Evolutionary conservation across 2,797 vertebrate genomes (phyloP), one percentile per base, ranked within the genome.

Genomic region (Macrochelys suwanniensis): DNA sequence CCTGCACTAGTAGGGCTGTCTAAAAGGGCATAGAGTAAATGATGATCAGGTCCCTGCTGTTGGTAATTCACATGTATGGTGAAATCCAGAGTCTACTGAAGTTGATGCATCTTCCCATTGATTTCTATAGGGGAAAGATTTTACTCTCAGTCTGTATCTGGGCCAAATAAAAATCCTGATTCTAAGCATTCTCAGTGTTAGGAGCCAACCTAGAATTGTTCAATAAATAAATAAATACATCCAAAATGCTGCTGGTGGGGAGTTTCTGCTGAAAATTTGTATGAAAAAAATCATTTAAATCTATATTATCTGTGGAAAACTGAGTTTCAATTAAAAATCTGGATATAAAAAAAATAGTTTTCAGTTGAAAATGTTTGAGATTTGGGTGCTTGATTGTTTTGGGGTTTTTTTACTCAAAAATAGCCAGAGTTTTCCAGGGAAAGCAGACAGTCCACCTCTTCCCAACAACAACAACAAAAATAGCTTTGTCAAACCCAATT

Each of bases 41-140:
- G 47, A 53, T 47, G 21, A 21, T 71, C 4, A 1, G 1, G 1
- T 6, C 65, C 74, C 19, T 45, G 26, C 1, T 15, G 6, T 8
- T 37, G 10, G 47, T 80, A 56, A 76, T 2, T 83, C 19, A 12
- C 11, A 3, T 17, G 5, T 31, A 42, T 21, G 13, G 37, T 37
- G 5, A 47, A 6, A 5, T 74, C 33, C 33, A 61, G 61, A 65
- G 33, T 37, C 17, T 68, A 37, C 19, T 68, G 57, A 68, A 68
- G n/a, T 37, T 17, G 19, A 37, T 68, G n/a, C 3, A 7, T 68
- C 17, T 71, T 71, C 4, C 19, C n/a, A 26, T 45, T 74, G 42
- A 37, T 11, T 45, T 74, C 11, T 42, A 0, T 3, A 74, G 16
- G 1, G 33, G 13, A 4, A 37, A 33, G 31, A 33, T 68, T 89